Evolutionary conservation across 2,797 vertebrate species (phyloP), one percentile per base, ranked within the genome.

Genomic region (Hemibagrus guttatus): DNA sequence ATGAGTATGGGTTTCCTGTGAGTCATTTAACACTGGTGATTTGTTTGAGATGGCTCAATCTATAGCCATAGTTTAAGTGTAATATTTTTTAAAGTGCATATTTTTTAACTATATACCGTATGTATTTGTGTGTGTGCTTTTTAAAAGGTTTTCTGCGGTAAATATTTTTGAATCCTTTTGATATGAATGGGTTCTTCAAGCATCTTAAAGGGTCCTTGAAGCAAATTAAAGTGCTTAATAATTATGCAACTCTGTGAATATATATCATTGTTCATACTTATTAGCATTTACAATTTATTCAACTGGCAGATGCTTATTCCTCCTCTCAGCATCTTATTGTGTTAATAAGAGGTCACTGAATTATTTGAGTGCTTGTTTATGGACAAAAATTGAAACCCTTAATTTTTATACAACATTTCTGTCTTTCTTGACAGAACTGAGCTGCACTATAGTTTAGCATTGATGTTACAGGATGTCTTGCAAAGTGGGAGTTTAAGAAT

Each of bases 401-500:
- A 8, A 3, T 52, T 21, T 3, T 1, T 26, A 3, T 49, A 52
- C 8, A 9, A 8, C 17, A 6, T 46, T 5, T 66, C 6, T 26
- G 76, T 61, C 46, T 9, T 68, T 66, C 23, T 31, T 31, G 81
- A 68, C 80, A 49, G n/a, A 42, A n/a, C 26, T 6, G 63, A 66
- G 61, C 46, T 52, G 39, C n/a, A 23, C n/a, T 49, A 28, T 61
- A 68, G 63, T 54, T 54, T 49, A 66, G 42, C 66, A 23, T 81
- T 71, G 82, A 42, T 84, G 31, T 86, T 71, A 26, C 42, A 64
- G 78, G 4, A 66, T 66, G 72, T 64, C 80, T 63, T 63, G 83
- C 63, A 83, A 84, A 87, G 91, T 81, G 81, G 83, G 89, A 89
- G 87, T 88, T 84, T 78, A 85, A 91, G 91, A 94, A 92, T 93